Conservation (phyloP, 2,888 invertebrate genomes). For the Achlya flavicornis region DNA sequence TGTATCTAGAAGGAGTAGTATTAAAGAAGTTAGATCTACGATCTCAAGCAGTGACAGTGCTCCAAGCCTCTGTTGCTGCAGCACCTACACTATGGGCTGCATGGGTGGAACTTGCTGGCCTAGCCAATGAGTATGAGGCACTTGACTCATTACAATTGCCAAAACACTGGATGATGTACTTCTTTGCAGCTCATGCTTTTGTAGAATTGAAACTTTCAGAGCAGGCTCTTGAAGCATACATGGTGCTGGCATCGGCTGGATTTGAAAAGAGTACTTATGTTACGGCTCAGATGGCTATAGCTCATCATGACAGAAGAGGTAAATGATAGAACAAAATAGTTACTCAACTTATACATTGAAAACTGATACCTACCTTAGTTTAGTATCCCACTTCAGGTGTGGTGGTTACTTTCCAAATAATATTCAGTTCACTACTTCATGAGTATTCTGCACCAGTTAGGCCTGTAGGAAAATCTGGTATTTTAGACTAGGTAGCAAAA, state of each 20-base stretch:
- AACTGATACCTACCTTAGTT: too few species aligned
- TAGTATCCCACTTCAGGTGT: too few species aligned
- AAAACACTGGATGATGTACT: slow-evolving; percentile 96
- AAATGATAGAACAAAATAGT: slow-evolving; percentile 23
- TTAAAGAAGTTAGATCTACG: slow-evolving; percentile 93
- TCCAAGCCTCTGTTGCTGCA: slow-evolving; percentile 90
- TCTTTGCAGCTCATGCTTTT: slow-evolving; percentile 95
- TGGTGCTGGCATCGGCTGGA: slow-evolving; percentile 89
- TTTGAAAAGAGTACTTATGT: slow-evolving; percentile 95
- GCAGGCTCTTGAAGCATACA: slow-evolving; percentile 93
- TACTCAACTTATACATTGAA: too few species aligned
- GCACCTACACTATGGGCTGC: slow-evolving; percentile 97
- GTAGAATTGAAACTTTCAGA: slow-evolving; percentile 95
- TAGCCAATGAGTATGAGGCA: slow-evolving; percentile 93
- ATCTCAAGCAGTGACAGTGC: slow-evolving; percentile 89
- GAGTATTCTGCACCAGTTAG: too few species aligned
- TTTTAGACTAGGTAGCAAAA: too few species aligned
- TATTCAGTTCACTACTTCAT: too few species aligned
- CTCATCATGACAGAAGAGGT: slow-evolving; percentile 96
- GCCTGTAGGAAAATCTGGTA: too few species aligned
- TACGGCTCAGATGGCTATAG: slow-evolving; percentile 95
- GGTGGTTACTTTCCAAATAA: too few species aligned
- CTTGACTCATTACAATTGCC: slow-evolving; percentile 87
- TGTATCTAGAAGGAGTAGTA: slow-evolving; percentile 96
- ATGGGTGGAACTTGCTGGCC: slow-evolving; percentile 95